Base-by-base conservation (phyloP, 2,113 vertebrate genomes). In the Chionodraco myersi region DNA sequence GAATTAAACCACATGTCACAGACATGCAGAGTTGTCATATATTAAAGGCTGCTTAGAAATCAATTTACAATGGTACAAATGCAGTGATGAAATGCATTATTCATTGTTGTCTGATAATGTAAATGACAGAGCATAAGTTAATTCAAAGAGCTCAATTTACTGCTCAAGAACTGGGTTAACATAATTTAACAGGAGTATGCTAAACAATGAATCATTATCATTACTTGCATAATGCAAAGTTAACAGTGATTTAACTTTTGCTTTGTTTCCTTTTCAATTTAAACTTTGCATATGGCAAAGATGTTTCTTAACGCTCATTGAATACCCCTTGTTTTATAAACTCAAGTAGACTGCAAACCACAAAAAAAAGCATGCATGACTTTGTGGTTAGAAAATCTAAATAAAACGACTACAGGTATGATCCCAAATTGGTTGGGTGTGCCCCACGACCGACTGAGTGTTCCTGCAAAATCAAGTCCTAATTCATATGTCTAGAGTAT, bases 81-180 rank as follows among this genome's bases (percentile, higher is more conserved):
- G 26, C 51, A 49, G n/a, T 48, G 61, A 67, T 66, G 67, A 66
- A n/a, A 72, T 82, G 49, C 23, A 75, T 75, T 65, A 65, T 75
- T 75, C 61, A 75, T 47, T 53, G 3, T 8, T 57, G 23, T 65
- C 41, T 75, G 41, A 34, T 56, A 21, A 64, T 48, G 52, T 51
- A 64, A 63, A 73, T 62, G 9, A 73, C 8, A 62, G 36, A 54
- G 36, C 10, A n/a, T 49, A 45, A n/a, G 51, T 14, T 21, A 30
- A 64, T 74, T 21, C 59, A 63, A 45, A 74, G 15, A 54, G 15
- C 49, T 56, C 51, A 56, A 45, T 64, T 16, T 45, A 5, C 14
- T 9, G 21, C 14, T 30, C 51, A n/a, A 45, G 59, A 53, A 53
- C 12, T 63, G n/a, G 45, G 49, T 54, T 26, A 47, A 45, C 49